phyloP scores from a whole-genome alignment of 35 echinoderm and acorn worm genomes.

The Nesometra sesokonis region DNA sequence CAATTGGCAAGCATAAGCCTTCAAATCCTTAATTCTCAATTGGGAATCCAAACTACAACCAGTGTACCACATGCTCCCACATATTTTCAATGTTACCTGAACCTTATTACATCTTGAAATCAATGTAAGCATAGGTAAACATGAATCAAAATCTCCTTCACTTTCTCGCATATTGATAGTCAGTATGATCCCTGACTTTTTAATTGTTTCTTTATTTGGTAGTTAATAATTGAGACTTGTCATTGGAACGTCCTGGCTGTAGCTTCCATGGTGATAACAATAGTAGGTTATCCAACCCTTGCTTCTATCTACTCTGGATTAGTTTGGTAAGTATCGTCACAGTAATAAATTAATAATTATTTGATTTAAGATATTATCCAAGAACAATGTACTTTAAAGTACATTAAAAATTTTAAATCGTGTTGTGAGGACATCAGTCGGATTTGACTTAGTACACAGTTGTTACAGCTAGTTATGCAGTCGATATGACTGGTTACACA shows the following conservation, averaged over 20 bases:
- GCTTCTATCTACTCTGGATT: constrained; percentile 46
- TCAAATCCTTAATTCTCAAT: too few relatives aligned
- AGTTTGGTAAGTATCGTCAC: constrained; percentile 51
- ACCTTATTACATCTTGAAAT: neutral
- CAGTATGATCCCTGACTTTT: neutral
- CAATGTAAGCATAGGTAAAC: neutral
- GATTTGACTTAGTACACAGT: too few relatives aligned
- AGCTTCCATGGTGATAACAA: constrained; percentile 41
- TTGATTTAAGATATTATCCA: neutral
- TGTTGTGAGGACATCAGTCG: too few relatives aligned
- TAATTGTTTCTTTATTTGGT: neutral
- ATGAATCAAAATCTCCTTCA: neutral
- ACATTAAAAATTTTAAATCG: neutral
- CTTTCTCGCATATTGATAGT: neutral
- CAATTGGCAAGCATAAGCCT: too few relatives aligned
- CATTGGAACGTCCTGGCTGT: constrained; percentile 56
- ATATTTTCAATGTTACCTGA: too few relatives aligned
- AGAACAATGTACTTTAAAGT: neutral
- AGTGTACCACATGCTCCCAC: too few relatives aligned
- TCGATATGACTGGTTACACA: too few relatives aligned
- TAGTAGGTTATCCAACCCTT: constrained; percentile 48
- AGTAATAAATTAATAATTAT: neutral
- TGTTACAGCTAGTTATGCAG: too few relatives aligned
- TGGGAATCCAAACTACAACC: too few relatives aligned
- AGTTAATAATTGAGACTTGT: constrained; percentile 75